Evolutionary conservation across 37 sponge, comb jelly and placozoan genomes (phyloP).

Genomic region (Halichondria panicea): DNA sequence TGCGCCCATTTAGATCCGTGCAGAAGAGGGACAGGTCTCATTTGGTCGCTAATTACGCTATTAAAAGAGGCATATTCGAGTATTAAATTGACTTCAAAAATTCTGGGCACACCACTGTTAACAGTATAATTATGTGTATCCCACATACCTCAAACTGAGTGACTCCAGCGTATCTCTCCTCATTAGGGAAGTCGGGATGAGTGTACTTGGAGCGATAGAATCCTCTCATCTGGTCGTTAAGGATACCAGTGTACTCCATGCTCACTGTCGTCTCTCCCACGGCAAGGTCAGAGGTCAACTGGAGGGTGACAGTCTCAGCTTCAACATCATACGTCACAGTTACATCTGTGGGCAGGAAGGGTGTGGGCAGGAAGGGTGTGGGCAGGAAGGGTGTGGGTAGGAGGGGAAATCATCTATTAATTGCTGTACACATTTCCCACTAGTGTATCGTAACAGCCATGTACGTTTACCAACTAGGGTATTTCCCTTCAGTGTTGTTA

Average conservation of each 20-base stretch:
- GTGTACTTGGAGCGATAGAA: conserved; percentile 89
- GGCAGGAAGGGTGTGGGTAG: neutral
- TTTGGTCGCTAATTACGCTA: too few species aligned
- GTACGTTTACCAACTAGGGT: too few species aligned
- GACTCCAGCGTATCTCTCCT: conserved; percentile 72
- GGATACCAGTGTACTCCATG: conserved; percentile 77
- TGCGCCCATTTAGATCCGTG: too few species aligned
- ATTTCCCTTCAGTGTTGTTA: too few species aligned
- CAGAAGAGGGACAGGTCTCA: too few species aligned
- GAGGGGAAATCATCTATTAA: neutral
- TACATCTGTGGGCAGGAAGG: neutral
- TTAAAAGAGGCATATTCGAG: too few species aligned
- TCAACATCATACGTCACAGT: conserved; percentile 33
- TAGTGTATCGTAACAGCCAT: too few species aligned
- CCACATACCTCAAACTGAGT: conserved; percentile 88
- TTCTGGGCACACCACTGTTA: too few species aligned
- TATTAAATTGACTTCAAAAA: too few species aligned
- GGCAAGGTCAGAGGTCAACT: conserved; percentile 61
- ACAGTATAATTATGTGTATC: too few species aligned
- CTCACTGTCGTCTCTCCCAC: conserved; percentile 43
- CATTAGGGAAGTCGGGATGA: conserved; percentile 39
- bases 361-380: neutral
- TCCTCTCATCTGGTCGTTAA: conserved; percentile 90
- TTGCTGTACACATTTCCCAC: neutral
- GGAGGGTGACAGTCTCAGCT: conserved; percentile 77